Percentiles rank a stretch among this genome's conserved stretches.
Evolutionary conservation across 2,113 vertebrate genomes (phyloP).

Genomic region (Prinia subflava): DNA sequence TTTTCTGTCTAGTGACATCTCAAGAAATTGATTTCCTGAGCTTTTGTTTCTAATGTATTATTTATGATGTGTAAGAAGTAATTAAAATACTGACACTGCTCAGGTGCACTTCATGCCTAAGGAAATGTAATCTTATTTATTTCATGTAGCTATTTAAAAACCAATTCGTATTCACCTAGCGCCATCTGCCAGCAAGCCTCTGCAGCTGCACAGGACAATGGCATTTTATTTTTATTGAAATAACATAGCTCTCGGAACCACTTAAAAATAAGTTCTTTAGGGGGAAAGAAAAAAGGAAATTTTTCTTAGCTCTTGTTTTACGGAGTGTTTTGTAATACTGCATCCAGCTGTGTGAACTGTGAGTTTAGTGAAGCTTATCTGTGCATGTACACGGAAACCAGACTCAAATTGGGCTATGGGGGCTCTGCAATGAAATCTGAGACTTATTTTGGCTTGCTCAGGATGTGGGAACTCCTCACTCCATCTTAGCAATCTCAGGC

Average conservation of each 20-base stretch:
- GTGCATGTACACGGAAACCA: fast-evolving
- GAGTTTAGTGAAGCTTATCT: neutral
- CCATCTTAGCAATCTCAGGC: neutral
- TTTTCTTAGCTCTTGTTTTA: neutral
- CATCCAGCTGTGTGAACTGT: neutral
- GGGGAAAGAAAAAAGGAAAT: neutral
- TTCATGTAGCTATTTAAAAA: neutral
- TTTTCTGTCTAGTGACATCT: fast-evolving
- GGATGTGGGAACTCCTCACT: neutral
- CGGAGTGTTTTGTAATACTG: neutral
- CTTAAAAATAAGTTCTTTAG: neutral
- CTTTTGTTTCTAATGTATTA: neutral
- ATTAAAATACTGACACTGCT: neutral
- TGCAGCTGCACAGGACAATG: neutral
- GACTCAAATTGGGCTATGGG: fast-evolving
- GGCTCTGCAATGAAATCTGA: neutral
- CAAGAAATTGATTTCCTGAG: neutral
- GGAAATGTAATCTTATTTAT: neutral
- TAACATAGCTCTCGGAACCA: neutral
- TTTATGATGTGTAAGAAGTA: neutral
- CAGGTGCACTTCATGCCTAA: neutral
- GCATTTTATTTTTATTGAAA: neutral
- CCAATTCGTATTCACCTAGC: neutral
- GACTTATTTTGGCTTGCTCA: neutral
- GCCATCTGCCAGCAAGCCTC: neutral